Evolutionary conservation across 2,888 invertebrate genomes (phyloP), one percentile per base, ranked within the genome.

Genomic region (Mesoligia furuncula): DNA sequence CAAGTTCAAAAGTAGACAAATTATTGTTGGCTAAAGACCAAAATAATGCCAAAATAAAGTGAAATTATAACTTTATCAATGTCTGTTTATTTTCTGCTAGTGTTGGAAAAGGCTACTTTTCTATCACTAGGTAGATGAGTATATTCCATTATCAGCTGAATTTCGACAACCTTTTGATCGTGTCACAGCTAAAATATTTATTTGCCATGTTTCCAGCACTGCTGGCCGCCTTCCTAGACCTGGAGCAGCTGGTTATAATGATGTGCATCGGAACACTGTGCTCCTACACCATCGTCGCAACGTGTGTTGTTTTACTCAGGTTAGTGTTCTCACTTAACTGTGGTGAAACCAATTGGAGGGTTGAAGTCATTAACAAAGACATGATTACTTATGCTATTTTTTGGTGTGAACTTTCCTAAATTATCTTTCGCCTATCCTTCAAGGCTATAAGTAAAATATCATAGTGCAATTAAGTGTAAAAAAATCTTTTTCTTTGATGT

Each of bases 251-350:
- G 62, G 98, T 99, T 1, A 98, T 98, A 90, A 98, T 99, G 97
- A 98, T 99, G 97, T 98, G 99, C 17, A 98, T 99, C 80, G 98
- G 98, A 11, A 98, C 98, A 0, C 95, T 99, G 1, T 94, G 98
- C 83, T 98, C 98, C 0, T 99, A 99, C 93, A 98, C 98, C 0
- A 98, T 99, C 76, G 99, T 99, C 4, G 98, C 99, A 2, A 97
- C 98, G 11, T 98, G 98, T 88, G 98, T 99, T 11, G 97, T 99
- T n/a, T 96, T 99, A 70, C 95, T 99, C 59, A 97, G 99, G 97
- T 95, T 81, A 0, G 61, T 62, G 36, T 17, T 54, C 5, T 51
- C 36, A 36, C 4, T 2, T 1, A 17, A 24, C 13, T 24, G 39
- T n/a, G 15, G 9, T 2, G 17, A 17, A 11, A 27, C 20, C 9